These are phyloP conservation scores for Rhinogobius similis DNA, from an alignment of 2,113 vertebrate species.

Conservation along the genomic window DNA sequence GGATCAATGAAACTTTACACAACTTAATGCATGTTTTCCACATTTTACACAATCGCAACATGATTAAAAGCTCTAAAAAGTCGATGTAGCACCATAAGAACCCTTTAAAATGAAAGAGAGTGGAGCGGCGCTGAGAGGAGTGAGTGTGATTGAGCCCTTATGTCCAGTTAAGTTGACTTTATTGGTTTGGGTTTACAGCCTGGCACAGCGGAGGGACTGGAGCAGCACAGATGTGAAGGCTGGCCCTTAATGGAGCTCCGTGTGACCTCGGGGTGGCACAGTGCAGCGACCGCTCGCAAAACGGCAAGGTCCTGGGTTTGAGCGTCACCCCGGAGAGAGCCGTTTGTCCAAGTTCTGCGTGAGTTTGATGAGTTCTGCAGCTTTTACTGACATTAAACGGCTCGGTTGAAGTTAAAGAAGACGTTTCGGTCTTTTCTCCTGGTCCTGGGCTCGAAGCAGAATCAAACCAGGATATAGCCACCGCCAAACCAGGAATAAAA, in stretches of 20 bases:
- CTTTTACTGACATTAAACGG: no score
- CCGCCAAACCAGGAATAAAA: no score
- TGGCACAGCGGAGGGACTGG: neutral
- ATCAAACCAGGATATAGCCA: no score
- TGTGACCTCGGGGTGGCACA: neutral
- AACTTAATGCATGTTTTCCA: neutral
- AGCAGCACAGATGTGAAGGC: neutral
- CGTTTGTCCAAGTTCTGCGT: no score
- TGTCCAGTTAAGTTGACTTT: conserved; percentile 5
- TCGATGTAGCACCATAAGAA: neutral
- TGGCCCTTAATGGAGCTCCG: neutral
- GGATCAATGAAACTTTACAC: neutral
- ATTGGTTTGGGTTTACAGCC: neutral
- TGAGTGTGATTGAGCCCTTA: neutral
- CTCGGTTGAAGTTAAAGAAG: no score
- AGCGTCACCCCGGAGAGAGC: neutral
- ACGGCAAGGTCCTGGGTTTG: neutral
- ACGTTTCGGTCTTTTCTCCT: no score
- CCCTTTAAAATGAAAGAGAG: neutral
- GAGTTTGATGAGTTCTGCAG: no score
- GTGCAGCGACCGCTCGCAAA: neutral
- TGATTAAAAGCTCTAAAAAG: neutral
- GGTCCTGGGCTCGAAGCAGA: no score
- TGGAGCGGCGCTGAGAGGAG: neutral
- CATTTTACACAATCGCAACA: no score